Conservation (phyloP, 53 echinoderm and acorn worm genomes). For the Holothuria leucospilota region DNA sequence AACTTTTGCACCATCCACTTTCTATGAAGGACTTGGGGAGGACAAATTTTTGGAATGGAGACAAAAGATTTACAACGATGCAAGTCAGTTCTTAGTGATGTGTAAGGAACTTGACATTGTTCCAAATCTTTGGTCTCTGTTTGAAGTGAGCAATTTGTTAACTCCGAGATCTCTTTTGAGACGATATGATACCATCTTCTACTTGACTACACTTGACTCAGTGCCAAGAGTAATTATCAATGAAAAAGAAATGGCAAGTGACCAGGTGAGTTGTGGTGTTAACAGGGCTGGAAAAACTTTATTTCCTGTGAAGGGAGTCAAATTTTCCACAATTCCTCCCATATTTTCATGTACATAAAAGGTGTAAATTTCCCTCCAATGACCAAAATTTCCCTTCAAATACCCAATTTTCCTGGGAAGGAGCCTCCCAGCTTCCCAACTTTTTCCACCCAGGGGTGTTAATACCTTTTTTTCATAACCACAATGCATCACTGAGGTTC, state of each 20-base stretch:
- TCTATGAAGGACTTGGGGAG: too few relatives aligned
- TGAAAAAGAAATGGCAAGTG: constrained; percentile 66
- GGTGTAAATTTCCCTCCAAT: too few relatives aligned
- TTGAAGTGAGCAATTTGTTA: constrained; percentile 86
- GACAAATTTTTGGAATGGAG: constrained; percentile 62
- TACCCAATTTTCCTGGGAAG: too few relatives aligned
- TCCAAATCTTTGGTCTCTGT: constrained; percentile 84
- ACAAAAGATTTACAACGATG: constrained; percentile 67
- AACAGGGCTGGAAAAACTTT: neutral
- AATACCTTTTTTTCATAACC: too few relatives aligned
- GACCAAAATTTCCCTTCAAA: too few relatives aligned
- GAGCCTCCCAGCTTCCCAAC: too few relatives aligned
- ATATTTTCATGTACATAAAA: too few relatives aligned
- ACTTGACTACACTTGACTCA: constrained; percentile 67
- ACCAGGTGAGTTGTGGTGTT: constrained; percentile 52
- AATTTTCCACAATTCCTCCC: too few relatives aligned
- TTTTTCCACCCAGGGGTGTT: too few relatives aligned
- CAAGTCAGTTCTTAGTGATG: constrained; percentile 67
- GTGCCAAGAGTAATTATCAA: constrained; percentile 68
- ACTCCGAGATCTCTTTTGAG: constrained; percentile 73
- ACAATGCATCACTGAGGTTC: too few relatives aligned
- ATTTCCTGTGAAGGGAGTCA: too few relatives aligned
- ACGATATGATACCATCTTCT: constrained; percentile 89
- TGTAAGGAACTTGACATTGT: constrained; percentile 63
- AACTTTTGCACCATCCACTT: too few relatives aligned